Evolutionary conservation across 2,888 invertebrate genomes (phyloP), one percentile per base, ranked within the genome.

Genomic region (Calliopum simillimum): DNA sequence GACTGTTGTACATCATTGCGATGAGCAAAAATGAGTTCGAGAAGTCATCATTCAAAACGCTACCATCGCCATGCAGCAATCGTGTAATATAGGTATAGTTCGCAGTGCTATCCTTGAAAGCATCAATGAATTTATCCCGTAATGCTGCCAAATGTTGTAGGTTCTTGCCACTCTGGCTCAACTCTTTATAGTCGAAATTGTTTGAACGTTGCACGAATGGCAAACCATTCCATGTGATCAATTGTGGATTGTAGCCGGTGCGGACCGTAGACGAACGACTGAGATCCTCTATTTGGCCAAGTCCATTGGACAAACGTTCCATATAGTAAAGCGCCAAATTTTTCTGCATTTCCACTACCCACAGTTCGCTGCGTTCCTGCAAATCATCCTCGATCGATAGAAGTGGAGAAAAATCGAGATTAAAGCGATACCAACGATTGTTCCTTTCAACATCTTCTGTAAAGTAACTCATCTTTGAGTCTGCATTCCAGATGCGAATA

Each of bases 271-370:
- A 80, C 63, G 87, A 85, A 76, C 87, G 87, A 59, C 88, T 85
- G 56, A 90, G 86, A 12, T 87, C 85, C 23, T 88, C 86, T 71
- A 92, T 89, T 75, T 91, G 90, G 6, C 89, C 89, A 61, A 91
- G 86, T 72, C 89, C 90, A 80, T 91, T 90, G n/a, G 91, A 89
- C 53, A 92, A 84, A 81, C 93, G 90, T 81, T 93, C 92, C 85
- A 92, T 87, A 79, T 92, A 90, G 82, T 92, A 93, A 89, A 90
- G 90, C 71, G 91, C 88, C 73, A 92, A 75, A 8, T 92, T 78
- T 82, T 92, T 91, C 79, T 91, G 91, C 80, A 91, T 89, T 71
- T 88, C 78, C 80, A 87, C 90, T 85, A 90, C 90, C 82, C 88
- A 90, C 5, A 33, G 8, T 8, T 8, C 33, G 8, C 69, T 87